Conservation (phyloP, 2,113 vertebrate genomes). For the Piprites chloris region DNA sequence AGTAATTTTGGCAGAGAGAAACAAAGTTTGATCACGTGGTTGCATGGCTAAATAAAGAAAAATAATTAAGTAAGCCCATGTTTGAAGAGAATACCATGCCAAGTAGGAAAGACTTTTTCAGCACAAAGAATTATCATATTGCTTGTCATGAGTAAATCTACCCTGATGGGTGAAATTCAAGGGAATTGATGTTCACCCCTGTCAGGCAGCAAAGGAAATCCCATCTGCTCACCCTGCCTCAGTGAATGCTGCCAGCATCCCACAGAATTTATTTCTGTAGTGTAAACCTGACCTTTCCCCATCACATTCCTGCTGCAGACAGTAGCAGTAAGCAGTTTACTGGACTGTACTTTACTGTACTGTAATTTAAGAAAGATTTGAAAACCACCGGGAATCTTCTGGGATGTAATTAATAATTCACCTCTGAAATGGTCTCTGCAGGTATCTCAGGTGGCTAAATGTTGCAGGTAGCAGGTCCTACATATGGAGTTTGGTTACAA, state of each 20-base stretch:
- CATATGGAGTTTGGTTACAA: background rate
- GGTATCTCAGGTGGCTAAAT: background rate
- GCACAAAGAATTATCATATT: too few species aligned
- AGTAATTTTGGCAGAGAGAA: background rate
- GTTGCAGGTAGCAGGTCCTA: background rate
- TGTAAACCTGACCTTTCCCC: background rate
- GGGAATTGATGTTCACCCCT: too few species aligned
- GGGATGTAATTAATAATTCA: background rate
- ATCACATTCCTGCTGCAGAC: background rate
- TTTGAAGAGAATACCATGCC: background rate
- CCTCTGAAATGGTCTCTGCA: background rate
- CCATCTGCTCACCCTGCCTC: background rate
- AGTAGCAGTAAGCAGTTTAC: background rate
- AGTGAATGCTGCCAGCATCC: background rate
- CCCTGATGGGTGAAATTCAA: background rate
- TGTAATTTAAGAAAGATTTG: background rate
- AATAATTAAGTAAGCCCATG: background rate
- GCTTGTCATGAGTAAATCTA: fast-evolving
- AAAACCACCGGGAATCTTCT: background rate
- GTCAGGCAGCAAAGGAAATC: background rate
- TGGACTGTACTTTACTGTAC: too few species aligned
- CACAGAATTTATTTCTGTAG: background rate
- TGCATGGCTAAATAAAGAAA: background rate
- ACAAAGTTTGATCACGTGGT: background rate
- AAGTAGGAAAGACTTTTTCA: background rate